phyloP scores from a whole-genome alignment of 2,113 vertebrate genomes.

The Chionomys nivalis region DNA sequence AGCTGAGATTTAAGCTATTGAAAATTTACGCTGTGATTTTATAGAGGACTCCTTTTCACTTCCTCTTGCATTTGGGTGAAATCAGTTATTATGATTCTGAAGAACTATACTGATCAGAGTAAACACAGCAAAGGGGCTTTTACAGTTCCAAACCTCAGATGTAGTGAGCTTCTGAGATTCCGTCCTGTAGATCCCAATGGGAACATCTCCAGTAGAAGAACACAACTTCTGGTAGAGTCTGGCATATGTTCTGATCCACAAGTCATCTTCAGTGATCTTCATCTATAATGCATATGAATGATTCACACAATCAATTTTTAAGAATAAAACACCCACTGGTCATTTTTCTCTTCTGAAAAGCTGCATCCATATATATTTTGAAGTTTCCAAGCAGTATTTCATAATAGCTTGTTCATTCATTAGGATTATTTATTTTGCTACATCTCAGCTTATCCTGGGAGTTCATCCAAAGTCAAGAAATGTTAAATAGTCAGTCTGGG shows the following conservation, averaged over 20 bases:
- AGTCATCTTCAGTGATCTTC: slow-evolving; percentile 94
- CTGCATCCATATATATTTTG: not conserved
- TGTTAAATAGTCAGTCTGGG: not conserved
- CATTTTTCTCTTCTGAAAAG: not conserved
- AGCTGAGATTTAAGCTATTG: not conserved
- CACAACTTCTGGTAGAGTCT: slow-evolving; percentile 97
- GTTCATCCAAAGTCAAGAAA: not conserved
- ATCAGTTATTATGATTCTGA: not conserved
- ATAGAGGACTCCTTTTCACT: not conserved
- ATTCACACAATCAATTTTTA: not conserved
- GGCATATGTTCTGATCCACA: slow-evolving; percentile 96
- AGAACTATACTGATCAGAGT: not conserved
- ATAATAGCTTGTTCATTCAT: not conserved
- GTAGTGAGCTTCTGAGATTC: slow-evolving; percentile 93
- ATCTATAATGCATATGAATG: slow-evolving; percentile 85
- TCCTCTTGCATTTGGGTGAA: not conserved
- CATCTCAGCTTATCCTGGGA: not conserved
- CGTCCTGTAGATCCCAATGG: slow-evolving; percentile 95
- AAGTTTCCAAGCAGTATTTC: not conserved
- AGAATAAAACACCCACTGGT: not conserved
- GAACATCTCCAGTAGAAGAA: slow-evolving; percentile 95
- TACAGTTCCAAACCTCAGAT: slow-evolving; percentile 89
- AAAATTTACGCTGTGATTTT: not conserved
- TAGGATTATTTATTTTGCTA: not conserved
- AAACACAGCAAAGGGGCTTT: not conserved